Conservation (phyloP, 2,797 vertebrate genomes). For the Peromyscus eremicus region DNA sequence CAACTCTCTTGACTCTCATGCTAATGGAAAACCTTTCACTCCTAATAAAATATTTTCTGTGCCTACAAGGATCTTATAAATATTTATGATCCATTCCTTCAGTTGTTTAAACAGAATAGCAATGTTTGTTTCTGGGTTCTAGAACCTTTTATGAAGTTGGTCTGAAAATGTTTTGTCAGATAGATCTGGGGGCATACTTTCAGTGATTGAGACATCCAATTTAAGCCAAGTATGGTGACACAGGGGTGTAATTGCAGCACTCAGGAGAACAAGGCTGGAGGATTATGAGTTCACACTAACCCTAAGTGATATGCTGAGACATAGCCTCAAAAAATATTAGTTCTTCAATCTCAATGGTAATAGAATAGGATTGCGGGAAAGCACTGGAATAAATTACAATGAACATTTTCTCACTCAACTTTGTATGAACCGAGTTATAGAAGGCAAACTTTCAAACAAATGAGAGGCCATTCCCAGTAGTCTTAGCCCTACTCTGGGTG, state of each 20-base stretch:
- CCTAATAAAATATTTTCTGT: slow-evolving; percentile 36
- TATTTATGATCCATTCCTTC: slow-evolving; percentile 46
- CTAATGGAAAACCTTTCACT: slow-evolving; percentile 58
- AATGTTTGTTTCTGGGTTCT: slow-evolving; percentile 38
- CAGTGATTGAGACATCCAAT: not conserved
- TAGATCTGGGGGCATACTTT: not conserved
- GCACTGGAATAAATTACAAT: not conserved
- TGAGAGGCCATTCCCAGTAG: not conserved
- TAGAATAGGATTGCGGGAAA: slow-evolving; percentile 2
- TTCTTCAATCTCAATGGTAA: not conserved
- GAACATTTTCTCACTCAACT: not conserved
- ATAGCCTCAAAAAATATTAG: not conserved
- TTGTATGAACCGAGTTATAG: not conserved
- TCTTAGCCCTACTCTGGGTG: not conserved
- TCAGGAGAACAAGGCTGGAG: not conserved
- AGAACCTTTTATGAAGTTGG: not conserved
- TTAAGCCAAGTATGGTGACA: not conserved
- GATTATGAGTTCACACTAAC: not conserved
- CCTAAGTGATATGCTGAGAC: not conserved
- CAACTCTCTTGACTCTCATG: not conserved
- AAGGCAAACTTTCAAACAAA: not conserved
- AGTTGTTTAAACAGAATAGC: slow-evolving; percentile 32
- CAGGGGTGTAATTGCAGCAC: not conserved
- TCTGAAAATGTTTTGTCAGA: slow-evolving; percentile 32
- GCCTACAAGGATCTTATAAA: slow-evolving; percentile 43